Base-by-base conservation (phyloP, 2,888 invertebrate genomes). In the Aporophyla nigra region DNA sequence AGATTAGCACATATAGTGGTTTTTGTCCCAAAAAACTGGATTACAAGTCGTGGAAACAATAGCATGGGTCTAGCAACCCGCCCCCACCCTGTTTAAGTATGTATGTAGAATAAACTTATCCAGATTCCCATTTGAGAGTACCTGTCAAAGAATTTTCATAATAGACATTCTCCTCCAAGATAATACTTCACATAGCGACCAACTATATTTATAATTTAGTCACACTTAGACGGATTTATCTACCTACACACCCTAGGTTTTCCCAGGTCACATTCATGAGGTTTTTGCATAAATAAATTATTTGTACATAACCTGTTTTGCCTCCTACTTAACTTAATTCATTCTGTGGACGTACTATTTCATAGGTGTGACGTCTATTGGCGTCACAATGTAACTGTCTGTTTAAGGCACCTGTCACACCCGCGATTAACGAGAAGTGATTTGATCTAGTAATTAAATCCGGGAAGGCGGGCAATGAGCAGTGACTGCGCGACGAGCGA, bases 311-410 rank as follows among this genome's bases (percentile, higher is more conserved):
- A 67, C 74, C 46, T 24, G 56, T 74, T 53, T 59, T 27, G 27
- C 51, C n/a, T 16, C 21, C 27, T 54, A 49, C 49, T 24, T 43
- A 49, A 67, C 33, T 62, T 69, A 9, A 54, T 66, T 67, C 53
- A 40, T 43, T 19, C 27, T 40, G 54, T 54, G 9, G 19, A 43
- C 65, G 62, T 46, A 24, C 27, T n/a, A 53, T 16, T 16, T 14
- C 46, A 33, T 27, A 56, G 27, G 1, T 3, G 24, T 73, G 69
- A 80, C 82, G 82, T 76, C 14, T 14, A 14, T n/a, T n/a, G 16
- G 66, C 76, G 76, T 82, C 65, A 76, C 27, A 6, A 56, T 5
- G 12, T 46, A 40, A 51, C 49, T 54, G 65, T 59, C 1, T 51
- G 14, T 43, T 49, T 24, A 46, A 6, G 33, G 61, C 10, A 33